A percentile compares a stretch with the other conserved stretches of the same genome.
These are phyloP conservation scores for Harlomillsia oculata DNA, from an alignment of 1,140 invertebrate genomes.

Conservation along the genomic window DNA sequence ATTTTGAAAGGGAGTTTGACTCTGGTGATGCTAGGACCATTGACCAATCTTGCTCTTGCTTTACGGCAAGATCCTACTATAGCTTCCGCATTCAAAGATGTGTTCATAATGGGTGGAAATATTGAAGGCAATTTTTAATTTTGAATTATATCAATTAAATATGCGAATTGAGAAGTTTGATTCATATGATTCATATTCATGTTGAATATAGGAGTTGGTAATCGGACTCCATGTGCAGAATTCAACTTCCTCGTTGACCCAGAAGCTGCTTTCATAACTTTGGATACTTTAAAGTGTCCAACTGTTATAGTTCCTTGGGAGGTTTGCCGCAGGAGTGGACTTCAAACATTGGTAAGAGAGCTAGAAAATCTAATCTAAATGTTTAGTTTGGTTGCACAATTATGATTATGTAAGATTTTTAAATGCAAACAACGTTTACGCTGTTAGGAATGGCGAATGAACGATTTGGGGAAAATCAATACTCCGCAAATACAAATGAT, in stretches of 20 bases:
- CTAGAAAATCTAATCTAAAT: background rate
- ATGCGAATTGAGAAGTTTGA: no score
- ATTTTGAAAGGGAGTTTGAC: slow-evolving; percentile 44
- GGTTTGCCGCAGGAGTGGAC: slow-evolving; percentile 39
- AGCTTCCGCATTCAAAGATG: slow-evolving; percentile 41
- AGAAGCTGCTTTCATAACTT: slow-evolving; percentile 62
- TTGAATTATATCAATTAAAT: slow-evolving; percentile 25
- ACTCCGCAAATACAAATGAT: background rate
- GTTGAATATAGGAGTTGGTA: no score
- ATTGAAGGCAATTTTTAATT: slow-evolving; percentile 36
- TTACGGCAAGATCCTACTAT: slow-evolving; percentile 45
- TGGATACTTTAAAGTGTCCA: slow-evolving; percentile 47
- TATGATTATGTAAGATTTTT: background rate
- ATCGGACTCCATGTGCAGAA: slow-evolving; percentile 56
- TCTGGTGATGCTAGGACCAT: slow-evolving; percentile 50
- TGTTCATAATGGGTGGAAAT: slow-evolving; percentile 51
- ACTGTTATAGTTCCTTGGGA: slow-evolving; percentile 57
- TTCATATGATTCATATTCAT: no score
- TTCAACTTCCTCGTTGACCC: slow-evolving; percentile 71
- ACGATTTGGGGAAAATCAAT: background rate
- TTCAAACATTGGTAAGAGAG: background rate
- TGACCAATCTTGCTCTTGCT: slow-evolving; percentile 50
- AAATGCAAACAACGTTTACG: background rate
- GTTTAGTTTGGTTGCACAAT: background rate
- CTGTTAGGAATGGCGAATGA: background rate